Evolutionary conservation across 2,888 invertebrate species (phyloP).

Genomic region (Acleris sparsana): DNA sequence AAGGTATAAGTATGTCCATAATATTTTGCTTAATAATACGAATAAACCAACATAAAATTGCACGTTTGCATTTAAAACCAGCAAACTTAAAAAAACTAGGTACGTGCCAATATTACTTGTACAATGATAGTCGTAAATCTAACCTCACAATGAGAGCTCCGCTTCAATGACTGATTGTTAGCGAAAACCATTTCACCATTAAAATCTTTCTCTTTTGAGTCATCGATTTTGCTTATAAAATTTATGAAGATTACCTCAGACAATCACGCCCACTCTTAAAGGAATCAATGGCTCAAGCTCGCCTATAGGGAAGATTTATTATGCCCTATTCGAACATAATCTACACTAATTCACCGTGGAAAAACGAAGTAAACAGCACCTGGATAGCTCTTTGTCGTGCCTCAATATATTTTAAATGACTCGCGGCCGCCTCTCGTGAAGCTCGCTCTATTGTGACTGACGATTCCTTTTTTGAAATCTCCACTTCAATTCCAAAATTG

Average conservation of each 20-base stretch:
- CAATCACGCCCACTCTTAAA: slow-evolving; percentile 70
- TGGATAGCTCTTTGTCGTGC: slow-evolving; percentile 73
- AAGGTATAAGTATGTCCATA: no score
- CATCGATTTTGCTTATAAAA: slow-evolving; percentile 64
- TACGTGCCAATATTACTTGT: slow-evolving; percentile 46
- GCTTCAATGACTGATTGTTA: slow-evolving; percentile 58
- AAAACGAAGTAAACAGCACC: slow-evolving; percentile 73
- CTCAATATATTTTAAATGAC: slow-evolving; percentile 82
- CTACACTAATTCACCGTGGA: slow-evolving; percentile 80
- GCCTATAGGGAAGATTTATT: slow-evolving; percentile 73
- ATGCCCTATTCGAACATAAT: slow-evolving; percentile 76
- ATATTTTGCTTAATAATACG: no score
- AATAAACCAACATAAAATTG: no score
- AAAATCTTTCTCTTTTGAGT: slow-evolving; percentile 49
- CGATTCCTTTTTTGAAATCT: slow-evolving; percentile 66
- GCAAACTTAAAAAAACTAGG: slow-evolving; percentile 34
- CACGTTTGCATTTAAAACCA: neutral
- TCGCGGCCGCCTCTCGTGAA: slow-evolving; percentile 63
- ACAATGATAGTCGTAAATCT: slow-evolving; percentile 50
- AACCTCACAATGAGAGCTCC: slow-evolving; percentile 45
- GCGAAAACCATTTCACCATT: slow-evolving; percentile 52
- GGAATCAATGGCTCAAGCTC: slow-evolving; percentile 71
- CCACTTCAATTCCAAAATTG: slow-evolving; percentile 44
- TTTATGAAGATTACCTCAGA: slow-evolving; percentile 77
- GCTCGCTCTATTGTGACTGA: slow-evolving; percentile 73